Evolutionary conservation across 2,888 invertebrate species (phyloP), one percentile per base, ranked within the genome.

Genomic region (Hartigia nigra): DNA sequence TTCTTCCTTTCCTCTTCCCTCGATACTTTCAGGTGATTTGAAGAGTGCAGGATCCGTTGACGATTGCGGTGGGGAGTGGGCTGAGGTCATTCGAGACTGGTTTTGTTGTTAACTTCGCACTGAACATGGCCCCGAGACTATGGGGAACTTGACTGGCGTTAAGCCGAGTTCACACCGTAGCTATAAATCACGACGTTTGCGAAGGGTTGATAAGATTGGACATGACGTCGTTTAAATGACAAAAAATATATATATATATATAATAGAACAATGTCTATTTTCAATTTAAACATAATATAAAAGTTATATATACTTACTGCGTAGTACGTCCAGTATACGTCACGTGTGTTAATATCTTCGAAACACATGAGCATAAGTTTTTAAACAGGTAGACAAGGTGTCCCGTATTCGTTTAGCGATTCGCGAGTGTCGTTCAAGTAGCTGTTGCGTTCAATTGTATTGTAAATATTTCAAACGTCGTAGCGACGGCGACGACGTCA

Each of bases 21-120:
- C 1, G 39, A 14, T 9, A 55, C 5, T 23, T 55, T 55, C 39
- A 55, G 39, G 39, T 55, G 39, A 55, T 23, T 55, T 9, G 23
- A 55, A 23, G 39, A 55, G 23, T 55, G 39, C 39, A 55, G 39
- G 39, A 5, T 55, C 39, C 5, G 23, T 2, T 55, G 39, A 55
- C 9, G 14, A 32, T 31, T 72, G 31, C 12, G 31, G 72, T 14
- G 72, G 34, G 31, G 31, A n/a, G 72, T 72, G 72, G 31, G 31
- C 14, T 34, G 72, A 32, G 34, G 14, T 72, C 72, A 32, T 12
- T 34, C 12, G 31, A 14, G 31, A 72, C 72, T 72, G 72, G 72
- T 72, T 31, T 72, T 34, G 72, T 31, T 72, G 72, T 31, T 34
- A 72, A 72, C 31, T 72, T 72, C 72, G 34, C 72, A 31, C 72